Evolutionary conservation across 2,797 vertebrate genomes (phyloP), one percentile per base, ranked within the genome.

Genomic region (Hydrocynus forskahlii): DNA sequence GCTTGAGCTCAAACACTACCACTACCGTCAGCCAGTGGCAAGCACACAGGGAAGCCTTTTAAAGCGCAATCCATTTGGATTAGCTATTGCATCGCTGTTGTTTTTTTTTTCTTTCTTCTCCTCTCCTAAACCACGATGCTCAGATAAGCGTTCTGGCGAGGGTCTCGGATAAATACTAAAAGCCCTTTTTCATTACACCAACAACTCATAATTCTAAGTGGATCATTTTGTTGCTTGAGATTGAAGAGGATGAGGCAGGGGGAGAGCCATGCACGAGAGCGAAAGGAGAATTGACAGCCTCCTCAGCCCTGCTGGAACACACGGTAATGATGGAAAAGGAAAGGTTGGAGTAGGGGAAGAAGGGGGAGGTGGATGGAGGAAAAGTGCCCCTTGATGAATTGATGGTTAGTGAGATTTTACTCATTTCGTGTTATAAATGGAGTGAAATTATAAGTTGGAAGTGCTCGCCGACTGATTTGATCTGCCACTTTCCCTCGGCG

Each of bases 41-140:
- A 86, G 90, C 87, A 87, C 89, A 66, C 76, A 17, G 68, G 23
- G 9, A 91, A 91, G 91, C 86, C 89, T 92, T 91, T 92, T 92
- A 91, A 90, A 91, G 90, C 87, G 75, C 78, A 72, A 85, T 83
- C 88, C 86, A 92, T 92, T 92, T 90, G 73, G 90, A 93, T 93
- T 94, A 93, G 14, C 45, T 73, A 10, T 14, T 35, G 12, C n/a
- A 16, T 45, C 25, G 9, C 10, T 40, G 14, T 2, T 19, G 0
- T 43, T 21, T 19, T 40, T 38, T 19, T 8, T 3, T 68, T 8
- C n/a, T 4, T 2, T 0, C 45, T 12, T 25, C 16, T 25, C 29
- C 62, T 38, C 35, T 38, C 64, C 43, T 69, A 81, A 78, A 87
- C 90, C 89, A 88, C 88, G 90, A 92, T 92, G 90, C 88, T 89